Conservation (phyloP, 2,113 vertebrate species). For the Enhydra lutris region DNA sequence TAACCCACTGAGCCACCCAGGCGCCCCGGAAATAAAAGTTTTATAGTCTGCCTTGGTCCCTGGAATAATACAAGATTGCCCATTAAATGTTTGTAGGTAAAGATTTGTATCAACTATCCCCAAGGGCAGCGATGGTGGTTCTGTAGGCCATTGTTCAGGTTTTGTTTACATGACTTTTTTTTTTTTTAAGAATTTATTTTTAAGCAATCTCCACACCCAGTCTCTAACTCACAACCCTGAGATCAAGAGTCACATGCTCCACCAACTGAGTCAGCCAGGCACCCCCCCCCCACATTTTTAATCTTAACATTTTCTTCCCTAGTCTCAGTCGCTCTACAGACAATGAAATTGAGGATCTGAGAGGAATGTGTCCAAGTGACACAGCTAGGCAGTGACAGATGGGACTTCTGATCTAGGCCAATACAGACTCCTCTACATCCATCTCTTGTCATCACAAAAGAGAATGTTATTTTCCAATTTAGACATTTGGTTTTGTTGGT, state of each 20-base stretch:
- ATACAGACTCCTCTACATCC: neutral
- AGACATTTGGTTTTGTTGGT: neutral
- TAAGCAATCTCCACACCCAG: neutral
- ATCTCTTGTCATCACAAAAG: neutral
- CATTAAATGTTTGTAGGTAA: neutral
- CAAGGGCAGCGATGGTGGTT: neutral
- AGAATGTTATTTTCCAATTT: neutral
- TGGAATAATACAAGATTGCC: neutral
- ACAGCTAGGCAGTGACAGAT: neutral
- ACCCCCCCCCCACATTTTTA: neutral
- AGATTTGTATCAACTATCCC: neutral
- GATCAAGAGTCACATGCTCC: neutral
- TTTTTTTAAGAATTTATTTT: neutral
- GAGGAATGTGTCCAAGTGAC: neutral
- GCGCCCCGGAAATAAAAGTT: neutral
- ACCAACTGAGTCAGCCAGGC: neutral
- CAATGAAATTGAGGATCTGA: neutral
- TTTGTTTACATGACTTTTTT: neutral
- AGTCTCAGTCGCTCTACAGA: neutral
- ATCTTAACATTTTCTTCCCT: neutral
- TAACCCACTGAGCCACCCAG: too few species aligned
- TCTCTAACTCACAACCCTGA: neutral
- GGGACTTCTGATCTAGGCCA: neutral
- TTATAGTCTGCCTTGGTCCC: neutral
- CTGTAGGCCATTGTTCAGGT: neutral